These are phyloP conservation scores for Peromyscus maniculatus DNA, from an alignment of 2,113 vertebrate species.

Conservation along the genomic window DNA sequence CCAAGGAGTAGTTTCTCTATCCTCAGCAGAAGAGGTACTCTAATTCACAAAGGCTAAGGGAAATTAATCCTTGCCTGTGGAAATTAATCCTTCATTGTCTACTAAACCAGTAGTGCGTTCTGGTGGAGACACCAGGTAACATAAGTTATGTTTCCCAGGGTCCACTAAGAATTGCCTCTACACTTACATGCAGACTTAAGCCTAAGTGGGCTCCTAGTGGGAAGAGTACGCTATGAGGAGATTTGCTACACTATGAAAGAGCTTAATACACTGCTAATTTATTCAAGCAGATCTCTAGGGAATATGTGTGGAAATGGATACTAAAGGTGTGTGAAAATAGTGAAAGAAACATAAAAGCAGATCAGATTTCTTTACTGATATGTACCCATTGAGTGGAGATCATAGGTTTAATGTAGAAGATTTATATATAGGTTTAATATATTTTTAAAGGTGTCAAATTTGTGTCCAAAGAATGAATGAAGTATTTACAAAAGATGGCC, in stretches of 20 bases:
- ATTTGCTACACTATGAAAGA: background rate
- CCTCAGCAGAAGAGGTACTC: background rate
- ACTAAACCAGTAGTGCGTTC: background rate
- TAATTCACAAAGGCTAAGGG: too few relatives aligned
- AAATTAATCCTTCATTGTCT: background rate
- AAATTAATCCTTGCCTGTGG: too few relatives aligned
- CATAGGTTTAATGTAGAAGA: background rate
- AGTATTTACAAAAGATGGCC: background rate
- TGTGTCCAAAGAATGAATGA: background rate
- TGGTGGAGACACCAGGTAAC: background rate
- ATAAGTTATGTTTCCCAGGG: background rate
- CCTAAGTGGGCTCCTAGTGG: background rate
- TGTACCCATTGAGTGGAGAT: background rate
- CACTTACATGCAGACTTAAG: background rate
- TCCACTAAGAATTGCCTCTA: background rate
- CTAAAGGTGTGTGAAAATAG: background rate
- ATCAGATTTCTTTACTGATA: background rate
- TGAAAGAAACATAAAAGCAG: background rate
- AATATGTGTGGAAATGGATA: background rate
- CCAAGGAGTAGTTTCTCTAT: background rate
- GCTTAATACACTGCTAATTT: background rate
- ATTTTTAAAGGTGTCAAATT: background rate
- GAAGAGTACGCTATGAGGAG: background rate
- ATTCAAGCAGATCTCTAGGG: background rate
- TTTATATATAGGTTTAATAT: too few relatives aligned